These are phyloP conservation scores for Scaptomyza reducta DNA, from an alignment of 2,888 invertebrate genomes.

Conservation along the genomic window DNA sequence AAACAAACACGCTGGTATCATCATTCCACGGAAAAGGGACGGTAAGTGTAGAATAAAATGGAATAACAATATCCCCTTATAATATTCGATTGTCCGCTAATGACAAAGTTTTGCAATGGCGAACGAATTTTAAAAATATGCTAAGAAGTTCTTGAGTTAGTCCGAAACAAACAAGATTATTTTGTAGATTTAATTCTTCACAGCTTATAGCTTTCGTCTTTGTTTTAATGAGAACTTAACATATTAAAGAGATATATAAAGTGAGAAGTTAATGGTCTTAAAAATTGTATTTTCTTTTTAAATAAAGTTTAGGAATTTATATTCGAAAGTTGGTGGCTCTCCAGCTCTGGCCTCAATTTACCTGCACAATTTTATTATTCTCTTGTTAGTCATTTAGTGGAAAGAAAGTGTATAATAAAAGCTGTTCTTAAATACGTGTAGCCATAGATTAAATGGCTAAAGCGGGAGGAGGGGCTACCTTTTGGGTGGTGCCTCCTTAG, in stretches of 20 bases:
- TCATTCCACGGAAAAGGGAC: slow-evolving; percentile 94
- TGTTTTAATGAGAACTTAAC: not conserved
- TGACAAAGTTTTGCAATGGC: no score
- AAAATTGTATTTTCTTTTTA: not conserved
- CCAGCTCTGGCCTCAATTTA: not conserved
- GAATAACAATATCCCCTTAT: no score
- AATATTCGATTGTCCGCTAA: not conserved
- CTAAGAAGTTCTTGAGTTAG: no score
- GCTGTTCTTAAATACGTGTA: slow-evolving; percentile 14
- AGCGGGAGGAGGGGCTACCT: not conserved
- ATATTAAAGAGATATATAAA: not conserved
- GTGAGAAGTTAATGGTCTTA: not conserved
- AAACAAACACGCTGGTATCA: slow-evolving; percentile 94
- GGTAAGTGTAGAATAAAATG: slow-evolving; percentile 84
- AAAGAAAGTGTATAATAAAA: slow-evolving; percentile 1
- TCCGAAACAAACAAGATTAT: not conserved
- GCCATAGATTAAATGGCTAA: slow-evolving; percentile 19
- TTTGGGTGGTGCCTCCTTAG: slow-evolving; percentile 35
- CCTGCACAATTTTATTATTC: slow-evolving; percentile 10
- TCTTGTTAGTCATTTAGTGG: slow-evolving; percentile 12
- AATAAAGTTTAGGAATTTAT: not conserved
- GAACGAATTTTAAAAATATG: no score
- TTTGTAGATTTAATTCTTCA: not conserved
- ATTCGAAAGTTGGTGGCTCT: not conserved
- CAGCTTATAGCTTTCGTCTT: not conserved